Percentiles rank a stretch among this genome's conserved stretches.
Evolutionary conservation across 1,140 invertebrate species (phyloP).

Genomic region (Plodia interpunctella): DNA sequence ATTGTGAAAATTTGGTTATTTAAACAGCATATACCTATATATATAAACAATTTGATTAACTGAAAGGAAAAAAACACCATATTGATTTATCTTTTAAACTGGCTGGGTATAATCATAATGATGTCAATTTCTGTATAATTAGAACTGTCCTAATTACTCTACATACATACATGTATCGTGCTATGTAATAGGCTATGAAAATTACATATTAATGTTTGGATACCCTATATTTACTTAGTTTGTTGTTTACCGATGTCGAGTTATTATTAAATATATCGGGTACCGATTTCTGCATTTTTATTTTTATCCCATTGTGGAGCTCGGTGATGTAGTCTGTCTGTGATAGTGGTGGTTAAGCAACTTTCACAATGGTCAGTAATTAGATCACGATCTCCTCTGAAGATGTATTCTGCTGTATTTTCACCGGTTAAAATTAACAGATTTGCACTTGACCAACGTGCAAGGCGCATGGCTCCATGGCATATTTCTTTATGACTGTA

Average conservation of each 20-base stretch:
- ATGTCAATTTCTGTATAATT: constrained; percentile 46
- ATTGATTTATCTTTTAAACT: constrained; percentile 15
- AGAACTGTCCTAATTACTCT: constrained; percentile 40
- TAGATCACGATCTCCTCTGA: no score
- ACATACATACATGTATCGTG: constrained; percentile 61
- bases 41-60: no score
- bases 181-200: constrained; percentile 33
- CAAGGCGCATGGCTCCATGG: no score
- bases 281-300: constrained; percentile 35
- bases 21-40: no score
- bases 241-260: constrained; percentile 51
- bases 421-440: no score
- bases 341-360: no score
- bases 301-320: constrained; percentile 22
- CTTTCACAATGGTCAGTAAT: no score
- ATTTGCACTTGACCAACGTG: no score
- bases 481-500: no score
- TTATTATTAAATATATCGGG: constrained; percentile 52
- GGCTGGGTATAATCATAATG: constrained; percentile 46
- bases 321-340: no score
- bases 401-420: no score
- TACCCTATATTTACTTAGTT: constrained; percentile 52
- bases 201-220: constrained; percentile 40
- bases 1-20: no score
- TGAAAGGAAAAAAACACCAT: neutral